Percentiles rank a stretch among this genome's conserved stretches.
phyloP scores from a whole-genome alignment of 2,113 vertebrate genomes.

The Cebidichthys violaceus region DNA sequence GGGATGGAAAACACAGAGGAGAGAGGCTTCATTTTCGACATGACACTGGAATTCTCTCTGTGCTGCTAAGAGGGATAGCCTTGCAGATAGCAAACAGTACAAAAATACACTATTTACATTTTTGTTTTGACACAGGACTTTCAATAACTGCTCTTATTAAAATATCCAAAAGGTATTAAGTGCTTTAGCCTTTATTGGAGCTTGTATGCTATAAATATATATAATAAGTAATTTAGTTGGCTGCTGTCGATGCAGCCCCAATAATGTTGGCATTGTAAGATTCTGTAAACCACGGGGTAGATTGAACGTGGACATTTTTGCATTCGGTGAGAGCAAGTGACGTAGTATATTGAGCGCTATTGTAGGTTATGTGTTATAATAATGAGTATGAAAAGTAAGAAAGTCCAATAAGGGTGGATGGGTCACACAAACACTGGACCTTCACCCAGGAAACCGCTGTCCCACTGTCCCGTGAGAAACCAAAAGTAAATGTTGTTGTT shows the following conservation, averaged over 20 bases:
- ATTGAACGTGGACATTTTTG: not conserved
- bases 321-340: not conserved
- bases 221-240: not conserved
- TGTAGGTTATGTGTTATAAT: not conserved
- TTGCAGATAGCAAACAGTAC: slow-evolving; percentile 46
- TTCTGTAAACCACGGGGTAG: not conserved
- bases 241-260: slow-evolving; percentile 1
- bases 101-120: slow-evolving; percentile 13
- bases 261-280: not conserved
- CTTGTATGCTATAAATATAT: slow-evolving; percentile 28
- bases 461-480: no score
- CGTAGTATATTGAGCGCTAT: no score
- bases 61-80: slow-evolving; percentile 52
- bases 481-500: no score
- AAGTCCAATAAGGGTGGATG: no score
- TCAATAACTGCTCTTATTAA: slow-evolving; percentile 16
- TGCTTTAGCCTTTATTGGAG: not conserved
- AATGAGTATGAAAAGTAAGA: not conserved
- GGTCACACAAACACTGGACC: no score
- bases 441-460: no score
- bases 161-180: slow-evolving; percentile 8
- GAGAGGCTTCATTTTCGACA: slow-evolving; percentile 43
- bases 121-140: slow-evolving; percentile 35
- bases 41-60: slow-evolving; percentile 62
- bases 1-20: slow-evolving; percentile 58